A percentile compares a stretch with the other conserved stretches of the same genome.
phyloP scores from a whole-genome alignment of 2,888 invertebrate genomes.

The Zootermopsis nevadensis region DNA sequence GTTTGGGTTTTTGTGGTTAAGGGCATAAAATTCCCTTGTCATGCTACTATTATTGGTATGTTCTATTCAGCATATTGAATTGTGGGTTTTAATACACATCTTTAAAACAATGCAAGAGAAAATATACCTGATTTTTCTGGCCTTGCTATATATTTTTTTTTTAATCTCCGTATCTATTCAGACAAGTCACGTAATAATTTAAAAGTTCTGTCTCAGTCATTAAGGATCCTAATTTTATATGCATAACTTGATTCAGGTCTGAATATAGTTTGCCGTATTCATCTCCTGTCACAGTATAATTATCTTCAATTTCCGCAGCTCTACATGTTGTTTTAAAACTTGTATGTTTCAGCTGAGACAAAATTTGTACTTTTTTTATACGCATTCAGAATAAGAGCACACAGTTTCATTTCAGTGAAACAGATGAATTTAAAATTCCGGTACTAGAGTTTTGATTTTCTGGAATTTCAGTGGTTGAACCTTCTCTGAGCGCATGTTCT shows the following conservation, averaged over 20 bases:
- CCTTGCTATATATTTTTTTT: too few species aligned
- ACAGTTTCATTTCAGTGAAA: not conserved
- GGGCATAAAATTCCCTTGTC: not conserved
- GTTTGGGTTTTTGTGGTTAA: not conserved
- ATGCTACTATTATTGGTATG: not conserved
- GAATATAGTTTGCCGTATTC: too few species aligned
- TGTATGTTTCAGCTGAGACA: slow-evolving; percentile 19
- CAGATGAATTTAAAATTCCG: not conserved
- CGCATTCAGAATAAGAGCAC: not conserved
- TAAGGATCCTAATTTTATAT: too few species aligned
- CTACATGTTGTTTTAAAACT: not conserved
- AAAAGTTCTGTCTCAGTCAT: too few species aligned
- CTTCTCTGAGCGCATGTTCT: not conserved
- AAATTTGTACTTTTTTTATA: slow-evolving; percentile 47
- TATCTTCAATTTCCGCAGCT: not conserved
- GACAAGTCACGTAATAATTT: too few species aligned
- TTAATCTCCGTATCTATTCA: too few species aligned
- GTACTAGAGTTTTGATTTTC: slow-evolving; percentile 4
- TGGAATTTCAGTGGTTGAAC: slow-evolving; percentile 17
- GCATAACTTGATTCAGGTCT: too few species aligned
- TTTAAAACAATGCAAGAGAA: too few species aligned
- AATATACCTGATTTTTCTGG: too few species aligned
- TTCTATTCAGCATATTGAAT: not conserved
- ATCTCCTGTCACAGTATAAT: not conserved
- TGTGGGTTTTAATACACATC: slow-evolving; percentile 57